Percentiles rank a stretch among this genome's conserved stretches.
phyloP scores from a whole-genome alignment of 1,140 invertebrate species.

The Habropoda laboriosa region DNA sequence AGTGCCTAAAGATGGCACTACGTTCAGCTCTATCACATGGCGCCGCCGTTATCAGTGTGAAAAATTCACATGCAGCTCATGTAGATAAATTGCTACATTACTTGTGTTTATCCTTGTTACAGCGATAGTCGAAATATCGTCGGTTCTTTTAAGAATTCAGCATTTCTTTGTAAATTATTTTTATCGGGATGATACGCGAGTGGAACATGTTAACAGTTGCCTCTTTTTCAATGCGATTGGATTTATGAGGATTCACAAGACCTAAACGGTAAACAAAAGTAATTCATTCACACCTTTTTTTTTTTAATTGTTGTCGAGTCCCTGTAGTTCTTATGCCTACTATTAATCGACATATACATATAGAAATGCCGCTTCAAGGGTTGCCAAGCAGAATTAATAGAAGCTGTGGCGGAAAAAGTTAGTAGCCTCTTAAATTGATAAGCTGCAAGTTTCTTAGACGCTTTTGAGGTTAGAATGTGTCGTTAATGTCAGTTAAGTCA shows the following conservation, averaged over 20 bases:
- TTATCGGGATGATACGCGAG: neutral
- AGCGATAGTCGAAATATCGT: constrained; percentile 3
- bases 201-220: neutral
- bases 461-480: constrained; percentile 52
- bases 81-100: constrained; percentile 4
- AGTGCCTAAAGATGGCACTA: neutral
- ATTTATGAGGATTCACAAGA: constrained; percentile 35
- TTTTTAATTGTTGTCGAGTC: neutral
- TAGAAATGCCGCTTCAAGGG: neutral
- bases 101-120: constrained; percentile 25
- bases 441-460: neutral
- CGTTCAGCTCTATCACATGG: neutral
- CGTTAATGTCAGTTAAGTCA: neutral
- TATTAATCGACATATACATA: neutral
- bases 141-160: neutral
- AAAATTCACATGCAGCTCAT: neutral
- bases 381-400: neutral
- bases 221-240: neutral
- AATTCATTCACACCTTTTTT: neutral
- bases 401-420: neutral
- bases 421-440: neutral
- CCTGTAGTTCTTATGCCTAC: neutral
- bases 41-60: neutral
- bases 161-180: neutral
- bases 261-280: constrained; percentile 40